A percentile compares a stretch with the other conserved stretches of the same genome.
Evolutionary conservation across 1,140 invertebrate species (phyloP).

Genomic region (Idris sp.): DNA sequence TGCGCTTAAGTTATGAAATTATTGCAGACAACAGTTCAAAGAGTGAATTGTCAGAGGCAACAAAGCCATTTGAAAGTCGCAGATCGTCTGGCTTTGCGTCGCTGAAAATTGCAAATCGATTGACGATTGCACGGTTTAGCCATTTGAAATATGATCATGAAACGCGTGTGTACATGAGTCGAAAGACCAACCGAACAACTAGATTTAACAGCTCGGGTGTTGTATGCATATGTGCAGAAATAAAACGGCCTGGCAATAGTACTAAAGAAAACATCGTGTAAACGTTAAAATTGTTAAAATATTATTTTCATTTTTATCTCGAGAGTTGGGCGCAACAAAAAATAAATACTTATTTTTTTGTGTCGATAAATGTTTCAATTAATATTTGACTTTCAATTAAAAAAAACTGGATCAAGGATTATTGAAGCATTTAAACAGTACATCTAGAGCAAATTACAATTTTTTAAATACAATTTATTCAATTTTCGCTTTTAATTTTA

Average conservation of each 20-base stretch:
- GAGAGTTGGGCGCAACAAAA: constrained; percentile 2
- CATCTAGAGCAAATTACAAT: too few species aligned
- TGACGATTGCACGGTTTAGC: constrained; percentile 65
- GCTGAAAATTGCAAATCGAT: constrained; percentile 67
- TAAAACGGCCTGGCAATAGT: constrained; percentile 47
- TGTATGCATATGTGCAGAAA: constrained; percentile 43
- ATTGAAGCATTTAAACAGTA: too few species aligned
- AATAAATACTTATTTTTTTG: too few species aligned
- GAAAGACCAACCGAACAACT: constrained; percentile 52
- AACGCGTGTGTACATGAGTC: constrained; percentile 45
- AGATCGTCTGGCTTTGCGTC: constrained; percentile 42
- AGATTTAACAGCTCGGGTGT: constrained; percentile 49
- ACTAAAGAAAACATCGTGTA: constrained; percentile 39
- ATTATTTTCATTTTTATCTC: constrained; percentile 26
- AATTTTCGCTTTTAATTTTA: too few species aligned
- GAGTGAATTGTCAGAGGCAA: constrained; percentile 47
- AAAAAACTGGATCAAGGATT: too few species aligned
- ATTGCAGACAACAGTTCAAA: constrained; percentile 32
- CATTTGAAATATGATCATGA: constrained; percentile 63
- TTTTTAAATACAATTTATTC: too few species aligned
- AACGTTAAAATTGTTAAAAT: constrained; percentile 20
- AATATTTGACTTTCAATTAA: too few species aligned
- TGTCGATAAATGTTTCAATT: too few species aligned
- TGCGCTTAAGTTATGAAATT: constrained; percentile 25
- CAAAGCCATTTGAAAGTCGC: constrained; percentile 54